Base-by-base conservation (phyloP, 1,140 invertebrate genomes). In the Pinna nobilis region DNA sequence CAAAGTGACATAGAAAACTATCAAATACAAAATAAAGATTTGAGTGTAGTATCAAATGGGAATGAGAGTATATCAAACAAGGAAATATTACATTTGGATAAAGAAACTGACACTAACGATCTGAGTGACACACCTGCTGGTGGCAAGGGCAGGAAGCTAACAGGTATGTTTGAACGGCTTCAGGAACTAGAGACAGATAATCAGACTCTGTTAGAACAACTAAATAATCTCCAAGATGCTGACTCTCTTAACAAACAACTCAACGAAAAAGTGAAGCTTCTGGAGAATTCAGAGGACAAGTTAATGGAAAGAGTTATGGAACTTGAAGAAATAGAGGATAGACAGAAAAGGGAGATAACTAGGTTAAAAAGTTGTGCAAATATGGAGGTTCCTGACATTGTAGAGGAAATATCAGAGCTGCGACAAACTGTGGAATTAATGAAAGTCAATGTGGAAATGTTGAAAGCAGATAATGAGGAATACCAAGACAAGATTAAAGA, bases 251-350 rank as follows among this genome's bases (percentile, higher is more conserved):
- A 72, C 1, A 83, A 74, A 68, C 70, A 84, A 25, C 44, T 83
- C 23, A 76, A 79, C 30, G 80, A 83, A 23, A 87, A 86, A 57
- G 63, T 84, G 4, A 79, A 74, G 53, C 71, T 77, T 44, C 63
- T 87, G 44, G 84, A 86, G 72, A 64, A 80, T 35, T 75, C 82
- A n/a, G 86, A 87, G 51, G 83, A 83, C 47, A 78, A 76, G 41
- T 67, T 87, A 47, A 87, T 87, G 86, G 86, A 87, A 33, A 75
- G 79, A 51, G 77, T 86, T 13, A 79, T 86, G 78, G 85, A 87
- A 73, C 68, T 87, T 39, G 83, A 86, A 67, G 83, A 86, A 61
- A 74, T 64, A 41, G 84, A 86, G 68, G 81, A 84, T 55, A 64
- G 51, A 23, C 50, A 81, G 39, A 81, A 70, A 67, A 57, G 65